phyloP scores from a whole-genome alignment of 2,888 invertebrate species.

The Drosophila subquinaria region DNA sequence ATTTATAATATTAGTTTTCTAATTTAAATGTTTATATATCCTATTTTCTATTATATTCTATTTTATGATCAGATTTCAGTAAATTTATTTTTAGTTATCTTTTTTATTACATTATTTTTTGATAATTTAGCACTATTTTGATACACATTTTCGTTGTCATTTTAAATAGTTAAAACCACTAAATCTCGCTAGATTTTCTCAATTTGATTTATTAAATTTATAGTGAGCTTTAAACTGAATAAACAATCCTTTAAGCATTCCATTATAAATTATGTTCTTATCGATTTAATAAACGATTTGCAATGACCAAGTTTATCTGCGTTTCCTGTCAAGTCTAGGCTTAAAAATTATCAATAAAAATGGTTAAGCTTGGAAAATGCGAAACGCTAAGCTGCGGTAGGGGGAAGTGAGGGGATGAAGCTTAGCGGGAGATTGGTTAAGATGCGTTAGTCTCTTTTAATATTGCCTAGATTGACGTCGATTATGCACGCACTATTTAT shows the following conservation, averaged over 20 bases:
- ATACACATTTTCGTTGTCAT: not conserved
- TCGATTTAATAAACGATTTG: slow-evolving; percentile 15
- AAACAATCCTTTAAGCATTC: slow-evolving; percentile 6
- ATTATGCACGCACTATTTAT: slow-evolving; percentile 81
- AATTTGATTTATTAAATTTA: slow-evolving; percentile 5
- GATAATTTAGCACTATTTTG: no score
- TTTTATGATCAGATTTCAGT: no score
- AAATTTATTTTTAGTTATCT: no score
- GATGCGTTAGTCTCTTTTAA: slow-evolving; percentile 74
- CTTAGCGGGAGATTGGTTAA: slow-evolving; percentile 3
- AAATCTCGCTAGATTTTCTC: not conserved
- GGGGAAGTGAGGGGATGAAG: not conserved
- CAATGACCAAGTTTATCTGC: slow-evolving; percentile 16
- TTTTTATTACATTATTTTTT: no score
- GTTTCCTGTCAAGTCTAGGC: slow-evolving; percentile 24
- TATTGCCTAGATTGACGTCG: slow-evolving; percentile 81
- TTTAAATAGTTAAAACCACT: not conserved
- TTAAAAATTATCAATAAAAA: slow-evolving; percentile 52
- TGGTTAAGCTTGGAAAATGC: slow-evolving; percentile 3
- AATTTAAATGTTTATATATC: no score
- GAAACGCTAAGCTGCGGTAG: not conserved
- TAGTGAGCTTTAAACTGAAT: not conserved
- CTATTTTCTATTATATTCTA: no score
- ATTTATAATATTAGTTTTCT: no score
- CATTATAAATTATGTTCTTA: slow-evolving; percentile 4